phyloP scores from a whole-genome alignment of 2,888 invertebrate species.

The Conops quadrifasciatus region DNA sequence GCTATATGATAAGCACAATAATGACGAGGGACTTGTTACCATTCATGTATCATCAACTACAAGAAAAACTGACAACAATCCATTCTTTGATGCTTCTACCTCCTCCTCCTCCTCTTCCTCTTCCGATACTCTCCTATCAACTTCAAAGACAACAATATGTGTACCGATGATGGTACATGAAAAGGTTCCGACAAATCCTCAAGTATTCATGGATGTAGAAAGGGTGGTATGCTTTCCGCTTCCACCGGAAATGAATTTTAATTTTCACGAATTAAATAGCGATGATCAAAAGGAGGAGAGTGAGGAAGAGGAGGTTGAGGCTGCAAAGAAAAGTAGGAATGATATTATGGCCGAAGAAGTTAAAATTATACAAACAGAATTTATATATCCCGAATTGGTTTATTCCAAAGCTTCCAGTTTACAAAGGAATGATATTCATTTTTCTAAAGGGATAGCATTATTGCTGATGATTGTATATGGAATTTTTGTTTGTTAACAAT shows the following conservation, averaged over 20 bases:
- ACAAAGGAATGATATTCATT: no score
- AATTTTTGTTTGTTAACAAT: no score
- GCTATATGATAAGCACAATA: neutral
- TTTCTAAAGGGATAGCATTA: no score
- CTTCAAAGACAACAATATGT: slow-evolving; percentile 56
- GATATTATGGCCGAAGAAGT: neutral
- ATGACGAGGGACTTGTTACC: neutral
- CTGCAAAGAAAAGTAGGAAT: neutral
- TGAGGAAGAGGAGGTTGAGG: neutral
- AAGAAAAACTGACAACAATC: neutral
- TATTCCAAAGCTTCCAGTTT: no score
- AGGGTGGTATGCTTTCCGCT: slow-evolving; percentile 57
- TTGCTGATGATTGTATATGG: no score
- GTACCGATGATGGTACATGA: slow-evolving; percentile 56
- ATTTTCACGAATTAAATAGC: neutral
- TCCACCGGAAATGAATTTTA: slow-evolving; percentile 42
- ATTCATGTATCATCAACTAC: neutral
- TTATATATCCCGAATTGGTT: no score
- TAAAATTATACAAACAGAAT: neutral
- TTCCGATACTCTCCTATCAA: neutral
- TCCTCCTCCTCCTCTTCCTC: neutral
- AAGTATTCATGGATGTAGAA: slow-evolving; percentile 50
- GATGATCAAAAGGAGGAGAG: neutral
- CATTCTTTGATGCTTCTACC: neutral
- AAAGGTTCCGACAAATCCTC: slow-evolving; percentile 46